Percentiles rank a stretch among this genome's conserved stretches.
phyloP scores from a whole-genome alignment of 2,113 vertebrate species.

The Salvelinus namaycush region DNA sequence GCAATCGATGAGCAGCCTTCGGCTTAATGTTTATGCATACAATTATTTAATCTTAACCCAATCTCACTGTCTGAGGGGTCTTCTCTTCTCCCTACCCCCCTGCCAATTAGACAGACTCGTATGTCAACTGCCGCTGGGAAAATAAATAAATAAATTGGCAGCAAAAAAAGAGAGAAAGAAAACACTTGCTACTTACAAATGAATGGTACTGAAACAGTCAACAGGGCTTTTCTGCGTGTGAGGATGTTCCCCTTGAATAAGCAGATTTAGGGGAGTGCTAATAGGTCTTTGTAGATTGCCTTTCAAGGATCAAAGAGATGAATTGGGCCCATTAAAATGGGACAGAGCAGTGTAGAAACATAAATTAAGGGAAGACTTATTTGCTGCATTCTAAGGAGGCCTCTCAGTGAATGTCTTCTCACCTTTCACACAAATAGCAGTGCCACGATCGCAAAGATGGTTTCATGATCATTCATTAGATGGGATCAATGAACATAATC shows the following conservation, averaged over 20 bases:
- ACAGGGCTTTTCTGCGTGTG: not conserved
- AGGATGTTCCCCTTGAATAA: slow-evolving; percentile 33
- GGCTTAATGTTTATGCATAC: slow-evolving; percentile 39
- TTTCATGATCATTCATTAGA: not conserved
- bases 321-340: slow-evolving; percentile 44
- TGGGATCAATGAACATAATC: not conserved
- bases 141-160: slow-evolving; percentile 22
- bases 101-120: not conserved
- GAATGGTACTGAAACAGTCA: not conserved
- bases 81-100: slow-evolving; percentile 10
- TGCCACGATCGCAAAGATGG: too few relatives aligned
- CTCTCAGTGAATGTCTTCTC: too few relatives aligned
- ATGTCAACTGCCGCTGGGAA: not conserved
- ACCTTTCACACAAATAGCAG: too few relatives aligned
- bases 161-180: slow-evolving; percentile 18
- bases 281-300: slow-evolving; percentile 39
- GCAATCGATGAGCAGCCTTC: slow-evolving; percentile 36
- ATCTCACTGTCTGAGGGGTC: not conserved
- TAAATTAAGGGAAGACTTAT: slow-evolving; percentile 30
- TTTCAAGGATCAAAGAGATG: slow-evolving; percentile 45
- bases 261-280: slow-evolving; percentile 32
- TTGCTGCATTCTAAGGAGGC: too few relatives aligned
- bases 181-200: not conserved
- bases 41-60: slow-evolving; percentile 48
- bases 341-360: slow-evolving; percentile 12